phyloP scores from a whole-genome alignment of 1,140 invertebrate genomes.

The Dendrolimus kikuchii region DNA sequence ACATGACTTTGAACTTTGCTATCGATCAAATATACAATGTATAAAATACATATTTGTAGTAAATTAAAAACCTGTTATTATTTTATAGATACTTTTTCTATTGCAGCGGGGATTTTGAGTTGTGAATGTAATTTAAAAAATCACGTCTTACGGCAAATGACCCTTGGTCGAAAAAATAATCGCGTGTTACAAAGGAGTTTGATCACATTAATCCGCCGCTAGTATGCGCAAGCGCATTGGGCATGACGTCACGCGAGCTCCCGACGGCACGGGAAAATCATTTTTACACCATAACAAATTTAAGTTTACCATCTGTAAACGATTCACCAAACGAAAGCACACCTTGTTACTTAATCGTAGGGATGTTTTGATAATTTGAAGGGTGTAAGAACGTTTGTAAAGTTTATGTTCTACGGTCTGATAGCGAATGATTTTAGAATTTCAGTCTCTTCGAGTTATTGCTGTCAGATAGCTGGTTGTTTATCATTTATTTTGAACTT shows the following conservation, averaged over 20 bases:
- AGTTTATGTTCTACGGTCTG: slow-evolving; percentile 20
- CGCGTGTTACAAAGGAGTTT: slow-evolving; percentile 51
- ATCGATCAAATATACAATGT: too few relatives aligned
- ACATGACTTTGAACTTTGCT: too few relatives aligned
- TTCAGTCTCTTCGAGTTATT: slow-evolving; percentile 14
- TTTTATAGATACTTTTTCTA: too few relatives aligned
- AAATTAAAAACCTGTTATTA: too few relatives aligned
- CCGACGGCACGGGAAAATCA: slow-evolving; percentile 44
- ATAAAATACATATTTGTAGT: too few relatives aligned
- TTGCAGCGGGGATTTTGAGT: too few relatives aligned
- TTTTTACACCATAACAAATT: slow-evolving; percentile 18
- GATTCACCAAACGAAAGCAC: slow-evolving; percentile 1
- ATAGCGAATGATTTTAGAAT: slow-evolving; percentile 17
- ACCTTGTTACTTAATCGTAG: slow-evolving; percentile 3
- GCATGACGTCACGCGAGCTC: slow-evolving; percentile 62
- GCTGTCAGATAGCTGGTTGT: slow-evolving; percentile 9
- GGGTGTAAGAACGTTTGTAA: slow-evolving; percentile 10
- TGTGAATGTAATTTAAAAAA: too few relatives aligned
- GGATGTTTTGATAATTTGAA: slow-evolving; percentile 2
- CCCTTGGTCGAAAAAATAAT: slow-evolving; percentile 20
- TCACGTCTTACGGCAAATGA: not conserved
- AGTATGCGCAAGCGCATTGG: slow-evolving; percentile 40
- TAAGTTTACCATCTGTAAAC: slow-evolving; percentile 4
- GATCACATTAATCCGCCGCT: slow-evolving; percentile 52
- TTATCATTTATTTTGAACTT: too few relatives aligned